Evolutionary conservation across 2,888 invertebrate species (phyloP), one percentile per base, ranked within the genome.

Genomic region (Cremastinae sp.): DNA sequence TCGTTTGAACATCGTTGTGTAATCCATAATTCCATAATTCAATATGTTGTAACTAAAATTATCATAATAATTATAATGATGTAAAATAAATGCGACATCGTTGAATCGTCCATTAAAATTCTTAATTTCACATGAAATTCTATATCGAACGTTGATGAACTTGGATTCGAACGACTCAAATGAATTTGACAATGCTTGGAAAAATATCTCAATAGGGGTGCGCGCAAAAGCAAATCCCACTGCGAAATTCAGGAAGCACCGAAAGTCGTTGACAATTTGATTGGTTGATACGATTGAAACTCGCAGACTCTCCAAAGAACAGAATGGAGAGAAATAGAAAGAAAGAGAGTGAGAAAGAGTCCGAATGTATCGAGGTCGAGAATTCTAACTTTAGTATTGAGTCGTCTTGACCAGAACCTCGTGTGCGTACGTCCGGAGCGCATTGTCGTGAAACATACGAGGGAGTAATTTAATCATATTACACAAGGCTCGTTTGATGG

Each of bases 351-450:
- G 39, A 8, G 22, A 14, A 18, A 16, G 22, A 18, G n/a, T 43
- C 22, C 16, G 12, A 55, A 43, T 53, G 71, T 78, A 79, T 72
- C 72, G 75, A 75, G 75, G 75, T 75, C 70, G 70, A 65, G 65
- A 39, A 70, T 70, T 75, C 75, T 75, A 75, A 75, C 75, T 75
- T 75, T 71, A 75, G 75, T 69, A 39, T 20, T 55, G 65, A 65
- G 65, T 55, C 70, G 51, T 59, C 39, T 66, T 53, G 39, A 59
- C 53, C 64, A 55, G 10, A 14, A 1, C 47, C 18, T 62, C 68
- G 61, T 61, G 37, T 49, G 39, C 43, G 3, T 12, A 49, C 28
- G 51, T n/a, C 20, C 16, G 65, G 53, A 35, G n/a, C 43, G n/a
- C 14, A 39, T 18, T 14, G 47, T n/a, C 66, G 12, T 3, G 7